A percentile compares a stretch with the other conserved stretches of the same genome.
Conservation (phyloP, 1,140 invertebrate species). For the Neuroterus valhalla region DNA sequence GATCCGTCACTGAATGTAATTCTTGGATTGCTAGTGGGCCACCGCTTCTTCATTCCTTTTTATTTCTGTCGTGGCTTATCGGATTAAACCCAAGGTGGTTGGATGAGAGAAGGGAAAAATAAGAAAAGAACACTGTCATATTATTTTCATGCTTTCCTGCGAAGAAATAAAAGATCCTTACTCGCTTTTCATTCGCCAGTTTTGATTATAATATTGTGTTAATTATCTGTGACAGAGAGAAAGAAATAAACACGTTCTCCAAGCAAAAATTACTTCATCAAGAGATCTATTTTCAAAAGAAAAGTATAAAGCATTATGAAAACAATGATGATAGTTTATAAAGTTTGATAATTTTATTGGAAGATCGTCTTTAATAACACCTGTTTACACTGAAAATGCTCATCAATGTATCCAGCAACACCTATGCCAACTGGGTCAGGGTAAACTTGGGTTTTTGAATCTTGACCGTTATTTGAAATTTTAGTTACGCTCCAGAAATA, state of each 20-base stretch:
- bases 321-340: neutral
- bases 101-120: neutral
- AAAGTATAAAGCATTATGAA: neutral
- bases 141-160: slow-evolving; percentile 1
- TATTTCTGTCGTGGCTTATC: neutral
- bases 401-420: slow-evolving; percentile 25
- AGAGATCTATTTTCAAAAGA: neutral
- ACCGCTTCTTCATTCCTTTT: slow-evolving; percentile 8
- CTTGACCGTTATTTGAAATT: slow-evolving; percentile 25
- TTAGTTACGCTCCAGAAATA: slow-evolving; percentile 2
- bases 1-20: neutral
- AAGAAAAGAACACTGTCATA: slow-evolving; percentile 2
- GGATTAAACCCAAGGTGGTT: slow-evolving; percentile 23
- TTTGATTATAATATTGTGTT: neutral
- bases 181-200: neutral
- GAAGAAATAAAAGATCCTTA: neutral
- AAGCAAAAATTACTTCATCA: too few species aligned
- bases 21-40: slow-evolving; percentile 7
- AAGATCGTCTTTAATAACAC: neutral
- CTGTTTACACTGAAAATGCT: slow-evolving; percentile 18
- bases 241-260: too few species aligned
- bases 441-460: slow-evolving; percentile 1
- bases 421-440: slow-evolving; percentile 22
- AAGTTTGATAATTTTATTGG: neutral
- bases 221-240: neutral